Evolutionary conservation across 2,888 invertebrate species (phyloP), one percentile per base, ranked within the genome.

Genomic region (Dicranocentrus wangi): DNA sequence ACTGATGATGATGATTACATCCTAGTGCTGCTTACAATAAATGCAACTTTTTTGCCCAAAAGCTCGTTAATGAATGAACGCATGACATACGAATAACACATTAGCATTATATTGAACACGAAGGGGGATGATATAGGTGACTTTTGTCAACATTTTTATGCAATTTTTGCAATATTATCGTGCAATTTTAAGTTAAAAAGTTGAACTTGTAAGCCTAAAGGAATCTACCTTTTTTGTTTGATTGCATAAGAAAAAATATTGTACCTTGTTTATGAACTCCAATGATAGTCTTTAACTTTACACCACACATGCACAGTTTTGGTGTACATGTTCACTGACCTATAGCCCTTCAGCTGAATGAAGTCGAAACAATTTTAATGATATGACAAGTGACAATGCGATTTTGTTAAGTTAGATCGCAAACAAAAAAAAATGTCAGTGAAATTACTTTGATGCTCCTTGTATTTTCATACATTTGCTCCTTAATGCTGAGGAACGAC

Each of bases 31-130:
- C n/a, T n/a, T n/a, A n/a, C n/a, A n/a, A n/a, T n/a, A n/a, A 51
- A 17, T 21, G 7, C 71, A 28, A 61, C 47, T 25, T 53, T 73
- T 73, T 73, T 61, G 19, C 53, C 65, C 73, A 39, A 76, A 73
- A 66, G 58, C 25, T 66, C 21, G 58, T 66, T 76, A 68, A 66
- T 63, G 61, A 73, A 73, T 76, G 75, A 65, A 76, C 58, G 66
- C 55, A 66, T 32, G 55, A 42, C 39, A 39, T 39, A 13, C 39
- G 5, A 5, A 39, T 13, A 39, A 8, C 13, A 13, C 39, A 39
- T 13, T 39, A 13, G 39, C 39, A 39, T 13, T 51, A 51, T 7
- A 51, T 17, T 5, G n/a, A n/a, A n/a, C n/a, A 15, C 7, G n/a
- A 51, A 39, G 39, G 39, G 39, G 39, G 39, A 39, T 39, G 39